These are phyloP conservation scores for Amazona finschi DNA, from an alignment of 2,797 vertebrate species.

Conservation along the genomic window DNA sequence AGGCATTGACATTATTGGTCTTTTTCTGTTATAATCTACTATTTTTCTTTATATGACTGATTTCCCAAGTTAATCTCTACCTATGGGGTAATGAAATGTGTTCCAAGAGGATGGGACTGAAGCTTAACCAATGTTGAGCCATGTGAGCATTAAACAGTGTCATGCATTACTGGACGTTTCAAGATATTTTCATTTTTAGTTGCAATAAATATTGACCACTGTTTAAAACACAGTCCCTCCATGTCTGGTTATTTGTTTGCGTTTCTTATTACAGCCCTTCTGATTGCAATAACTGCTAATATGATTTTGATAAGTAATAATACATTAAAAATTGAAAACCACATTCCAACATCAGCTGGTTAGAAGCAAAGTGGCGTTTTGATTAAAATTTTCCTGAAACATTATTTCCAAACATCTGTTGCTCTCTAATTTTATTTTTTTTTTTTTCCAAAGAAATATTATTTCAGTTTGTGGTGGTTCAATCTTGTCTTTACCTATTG, in stretches of 20 bases:
- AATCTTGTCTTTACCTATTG: background rate
- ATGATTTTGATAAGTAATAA: background rate
- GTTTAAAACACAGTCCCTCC: background rate
- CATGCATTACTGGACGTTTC: background rate
- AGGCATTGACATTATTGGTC: too few species aligned
- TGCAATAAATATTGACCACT: background rate
- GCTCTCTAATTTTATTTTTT: background rate
- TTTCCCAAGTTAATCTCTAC: background rate
- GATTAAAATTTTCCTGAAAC: background rate
- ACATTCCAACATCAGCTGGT: background rate
- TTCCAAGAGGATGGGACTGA: background rate
- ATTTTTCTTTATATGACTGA: background rate
- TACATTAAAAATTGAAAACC: background rate
- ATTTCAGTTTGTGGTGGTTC: background rate
- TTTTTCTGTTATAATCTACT: background rate
- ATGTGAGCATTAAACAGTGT: background rate
- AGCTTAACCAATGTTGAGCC: background rate
- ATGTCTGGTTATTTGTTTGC: background rate
- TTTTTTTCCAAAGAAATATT: background rate
- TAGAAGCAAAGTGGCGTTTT: background rate
- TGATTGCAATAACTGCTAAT: background rate
- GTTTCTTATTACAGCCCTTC: background rate
- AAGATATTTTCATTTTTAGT: background rate
- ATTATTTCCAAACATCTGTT: background rate
- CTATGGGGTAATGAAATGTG: background rate